Evolutionary conservation across 2,113 vertebrate genomes (phyloP).

Genomic region (Nibea coibor): DNA sequence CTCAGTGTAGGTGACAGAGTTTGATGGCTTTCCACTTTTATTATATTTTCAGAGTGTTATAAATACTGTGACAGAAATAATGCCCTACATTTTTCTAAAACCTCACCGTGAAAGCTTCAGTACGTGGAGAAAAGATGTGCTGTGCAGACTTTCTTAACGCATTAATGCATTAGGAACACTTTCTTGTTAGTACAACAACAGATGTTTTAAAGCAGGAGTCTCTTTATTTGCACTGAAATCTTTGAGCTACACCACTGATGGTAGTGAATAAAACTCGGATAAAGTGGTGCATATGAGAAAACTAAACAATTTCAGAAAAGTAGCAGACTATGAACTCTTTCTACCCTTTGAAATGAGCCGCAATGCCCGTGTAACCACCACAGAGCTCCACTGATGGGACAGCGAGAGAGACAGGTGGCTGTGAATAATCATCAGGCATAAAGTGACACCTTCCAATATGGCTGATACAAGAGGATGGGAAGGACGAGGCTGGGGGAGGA

Average conservation of each 20-base stretch:
- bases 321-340: slow-evolving; percentile 51
- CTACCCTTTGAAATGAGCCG: slow-evolving; percentile 39
- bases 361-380: slow-evolving; percentile 2
- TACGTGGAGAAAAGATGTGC: neutral
- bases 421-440: slow-evolving; percentile 78
- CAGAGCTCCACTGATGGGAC: slow-evolving; percentile 42
- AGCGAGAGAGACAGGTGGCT: slow-evolving; percentile 75
- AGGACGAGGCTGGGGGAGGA: slow-evolving; percentile 14
- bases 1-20: neutral
- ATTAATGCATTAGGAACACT: neutral
- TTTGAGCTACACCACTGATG: neutral
- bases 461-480: slow-evolving; percentile 35
- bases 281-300: neutral
- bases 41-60: neutral
- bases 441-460: slow-evolving; percentile 79
- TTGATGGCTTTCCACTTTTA: neutral
- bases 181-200: neutral
- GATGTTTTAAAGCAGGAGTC: neutral
- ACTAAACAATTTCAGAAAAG: slow-evolving; percentile 20
- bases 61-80: neutral
- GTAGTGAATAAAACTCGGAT: neutral
- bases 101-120: neutral
- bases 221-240: neutral
- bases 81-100: neutral
- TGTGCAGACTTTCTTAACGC: neutral